These are phyloP conservation scores for Thereva nobilitata DNA, from an alignment of 2,888 invertebrate genomes.

Conservation along the genomic window DNA sequence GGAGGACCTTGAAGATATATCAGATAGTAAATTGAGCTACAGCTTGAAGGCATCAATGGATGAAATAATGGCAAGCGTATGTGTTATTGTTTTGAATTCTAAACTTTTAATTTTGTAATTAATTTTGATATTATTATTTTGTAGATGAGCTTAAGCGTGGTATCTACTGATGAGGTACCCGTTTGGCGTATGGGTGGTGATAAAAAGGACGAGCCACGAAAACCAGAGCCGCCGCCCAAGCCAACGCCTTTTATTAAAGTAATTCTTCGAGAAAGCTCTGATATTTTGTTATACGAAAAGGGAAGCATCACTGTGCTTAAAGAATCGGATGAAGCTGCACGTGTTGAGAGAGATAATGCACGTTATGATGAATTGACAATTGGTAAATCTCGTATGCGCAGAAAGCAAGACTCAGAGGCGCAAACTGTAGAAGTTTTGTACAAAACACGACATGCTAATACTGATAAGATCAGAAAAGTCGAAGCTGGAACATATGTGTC, in stretches of 20 bases:
- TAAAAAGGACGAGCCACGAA: background rate
- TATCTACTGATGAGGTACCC: constrained; percentile 11
- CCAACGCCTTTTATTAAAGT: constrained; percentile 65
- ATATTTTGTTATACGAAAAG: constrained; percentile 67
- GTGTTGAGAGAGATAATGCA: constrained; percentile 67
- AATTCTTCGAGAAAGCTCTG: constrained; percentile 69
- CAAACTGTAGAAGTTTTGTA: constrained; percentile 67
- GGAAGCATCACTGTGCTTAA: constrained; percentile 67
- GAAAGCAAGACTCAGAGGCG: constrained; percentile 68
- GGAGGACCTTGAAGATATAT: too few species aligned
- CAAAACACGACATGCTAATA: constrained; percentile 69
- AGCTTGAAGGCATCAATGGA: background rate
- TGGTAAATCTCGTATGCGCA: constrained; percentile 70
- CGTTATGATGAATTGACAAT: constrained; percentile 69
- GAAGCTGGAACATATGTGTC: constrained; percentile 71
- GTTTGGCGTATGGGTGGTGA: constrained; percentile 12
- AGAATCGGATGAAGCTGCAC: constrained; percentile 63
- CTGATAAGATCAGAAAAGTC: constrained; percentile 61
- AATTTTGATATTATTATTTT: background rate
- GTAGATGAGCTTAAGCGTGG: constrained; percentile 10
- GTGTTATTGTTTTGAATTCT: background rate
- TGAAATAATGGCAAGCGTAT: constrained; percentile 8
- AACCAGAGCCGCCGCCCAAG: constrained; percentile 31
- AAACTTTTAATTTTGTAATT: background rate
- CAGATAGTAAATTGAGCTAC: too few species aligned